Evolutionary conservation across 2,113 vertebrate genomes (phyloP), one percentile per base, ranked within the genome.

Genomic region (Xyrauchen texanus): DNA sequence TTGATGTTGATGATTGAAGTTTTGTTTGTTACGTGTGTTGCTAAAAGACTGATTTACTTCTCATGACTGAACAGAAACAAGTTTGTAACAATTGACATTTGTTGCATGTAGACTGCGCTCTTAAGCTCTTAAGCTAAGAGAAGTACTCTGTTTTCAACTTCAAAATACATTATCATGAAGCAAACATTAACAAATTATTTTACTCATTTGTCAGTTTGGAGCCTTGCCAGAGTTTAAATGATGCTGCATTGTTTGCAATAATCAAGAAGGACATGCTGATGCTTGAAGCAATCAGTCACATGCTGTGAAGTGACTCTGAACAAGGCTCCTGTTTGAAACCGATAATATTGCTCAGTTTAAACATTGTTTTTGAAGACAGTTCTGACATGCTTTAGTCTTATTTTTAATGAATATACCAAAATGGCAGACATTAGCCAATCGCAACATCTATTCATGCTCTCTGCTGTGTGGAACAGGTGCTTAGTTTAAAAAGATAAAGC

Each of bases 301-400:
- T 63, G 58, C 58, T 73, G 70, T 9, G 70, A 61, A 60, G 9
- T 7, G 8, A 73, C 70, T 73, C 60, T 72, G 70, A 72, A 72
- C 44, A 72, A 61, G n/a, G 3, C 55, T 73, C 42, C 70, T 71
- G 53, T 44, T 71, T 71, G n/a, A 60, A 60, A 21, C 44, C 3
- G 55, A 72, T 72, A 34, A 34, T 34, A 34, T 34, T 34, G 21
- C 21, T 34, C 21, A 34, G 21, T 34, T 34, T 34, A 34, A 34
- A 34, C 21, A 1, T 1, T 34, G 21, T 34, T 34, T 34, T 3
- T 34, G 21, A 34, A 34, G 21, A 34, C 21, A 34, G 21, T 34
- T 34, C 21, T 34, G 21, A 34, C 1, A 34, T 34, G 21, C 21
- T 34, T 34, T 34, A 3, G 21, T 34, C 21, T 34, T 34, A 34